Conservation (phyloP, 2,113 vertebrate genomes). For the Pterocles orientalis region DNA sequence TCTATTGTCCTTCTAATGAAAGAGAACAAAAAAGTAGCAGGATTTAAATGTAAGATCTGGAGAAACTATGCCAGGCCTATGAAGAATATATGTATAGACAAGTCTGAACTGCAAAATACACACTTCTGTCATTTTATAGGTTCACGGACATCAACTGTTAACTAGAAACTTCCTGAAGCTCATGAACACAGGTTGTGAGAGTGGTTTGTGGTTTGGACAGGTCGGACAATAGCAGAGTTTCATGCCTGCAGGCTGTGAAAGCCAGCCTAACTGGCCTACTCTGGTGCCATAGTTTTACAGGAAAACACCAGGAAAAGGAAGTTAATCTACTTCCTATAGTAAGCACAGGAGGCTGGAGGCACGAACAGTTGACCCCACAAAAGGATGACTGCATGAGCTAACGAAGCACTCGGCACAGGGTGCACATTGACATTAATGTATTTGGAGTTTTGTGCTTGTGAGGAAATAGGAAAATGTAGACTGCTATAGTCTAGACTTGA, state of each 20-base stretch:
- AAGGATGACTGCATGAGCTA: neutral
- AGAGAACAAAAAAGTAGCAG: neutral
- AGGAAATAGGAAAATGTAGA: neutral
- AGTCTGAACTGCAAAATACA: neutral
- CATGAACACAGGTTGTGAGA: neutral
- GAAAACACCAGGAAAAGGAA: neutral
- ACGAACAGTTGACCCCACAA: neutral
- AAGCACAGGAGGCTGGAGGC: neutral
- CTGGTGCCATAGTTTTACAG: neutral
- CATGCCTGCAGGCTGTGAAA: neutral
- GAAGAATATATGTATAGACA: fast-evolving
- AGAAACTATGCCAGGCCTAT: neutral
- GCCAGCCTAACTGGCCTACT: neutral
- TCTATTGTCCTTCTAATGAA: neutral
- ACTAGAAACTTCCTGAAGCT: neutral
- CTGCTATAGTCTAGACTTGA: neutral
- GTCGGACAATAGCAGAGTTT: neutral
- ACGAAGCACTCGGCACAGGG: neutral
- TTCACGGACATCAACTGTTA: neutral
- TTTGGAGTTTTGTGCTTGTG: neutral
- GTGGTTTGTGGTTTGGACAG: neutral
- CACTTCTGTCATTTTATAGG: fast-evolving
- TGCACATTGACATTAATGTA: neutral
- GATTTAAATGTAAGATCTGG: neutral
- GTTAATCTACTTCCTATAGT: neutral